These are phyloP conservation scores for Bombus confusus DNA, from an alignment of 1,140 invertebrate genomes.

Conservation along the genomic window DNA sequence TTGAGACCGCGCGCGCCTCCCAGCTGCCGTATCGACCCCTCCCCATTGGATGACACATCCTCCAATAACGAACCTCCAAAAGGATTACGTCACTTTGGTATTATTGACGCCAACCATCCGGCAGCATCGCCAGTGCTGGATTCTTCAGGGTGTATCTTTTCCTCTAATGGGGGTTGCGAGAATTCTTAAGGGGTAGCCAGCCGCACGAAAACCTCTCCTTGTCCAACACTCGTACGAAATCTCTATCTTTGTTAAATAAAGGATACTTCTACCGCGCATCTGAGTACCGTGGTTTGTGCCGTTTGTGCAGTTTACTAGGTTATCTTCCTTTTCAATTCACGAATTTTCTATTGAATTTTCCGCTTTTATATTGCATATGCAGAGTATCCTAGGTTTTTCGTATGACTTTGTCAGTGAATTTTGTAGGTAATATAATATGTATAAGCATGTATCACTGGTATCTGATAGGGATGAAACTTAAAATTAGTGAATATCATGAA, in stretches of 20 bases:
- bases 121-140: constrained; percentile 64
- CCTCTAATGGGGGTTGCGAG: constrained; percentile 15
- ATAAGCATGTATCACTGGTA: background rate
- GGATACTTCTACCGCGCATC: background rate
- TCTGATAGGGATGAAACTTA: background rate
- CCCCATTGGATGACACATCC: constrained; percentile 78
- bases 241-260: constrained; percentile 20
- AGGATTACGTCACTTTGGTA: constrained; percentile 78
- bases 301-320: background rate
- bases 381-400: background rate
- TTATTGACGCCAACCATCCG: constrained; percentile 78
- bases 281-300: background rate
- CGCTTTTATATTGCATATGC: background rate
- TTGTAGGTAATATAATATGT: background rate
- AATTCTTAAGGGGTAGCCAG: constrained; percentile 24
- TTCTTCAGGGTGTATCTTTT: constrained; percentile 43
- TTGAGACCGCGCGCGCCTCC: constrained; percentile 53
- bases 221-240: background rate
- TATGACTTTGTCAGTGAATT: background rate
- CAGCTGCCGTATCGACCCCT: constrained; percentile 77
- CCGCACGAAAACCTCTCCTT: background rate
- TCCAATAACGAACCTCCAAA: constrained; percentile 78
- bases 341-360: background rate
- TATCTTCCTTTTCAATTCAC: background rate
- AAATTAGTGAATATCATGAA: background rate